Percentiles rank a stretch among this genome's conserved stretches.
These are phyloP conservation scores for Uloborus diversus DNA, from an alignment of 1,140 invertebrate genomes.

Conservation along the genomic window DNA sequence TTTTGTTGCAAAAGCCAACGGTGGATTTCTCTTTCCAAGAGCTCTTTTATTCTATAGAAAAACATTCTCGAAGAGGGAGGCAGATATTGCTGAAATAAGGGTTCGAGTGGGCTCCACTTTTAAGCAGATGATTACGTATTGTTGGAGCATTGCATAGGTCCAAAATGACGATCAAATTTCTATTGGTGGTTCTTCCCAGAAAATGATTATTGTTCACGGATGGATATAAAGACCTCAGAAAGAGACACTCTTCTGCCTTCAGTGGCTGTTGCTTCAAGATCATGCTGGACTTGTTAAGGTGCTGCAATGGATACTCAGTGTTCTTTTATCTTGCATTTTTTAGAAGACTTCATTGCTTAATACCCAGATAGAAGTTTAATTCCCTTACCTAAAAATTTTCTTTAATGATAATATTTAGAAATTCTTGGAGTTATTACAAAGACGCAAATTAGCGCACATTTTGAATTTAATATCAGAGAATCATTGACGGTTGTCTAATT, in stretches of 20 bases:
- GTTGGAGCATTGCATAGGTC: neutral
- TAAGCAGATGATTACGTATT: constrained; percentile 36
- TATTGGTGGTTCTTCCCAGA: constrained; percentile 23
- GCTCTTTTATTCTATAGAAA: constrained; percentile 35
- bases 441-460: too few species aligned
- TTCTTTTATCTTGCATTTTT: too few species aligned
- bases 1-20: constrained; percentile 38
- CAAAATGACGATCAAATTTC: constrained; percentile 43
- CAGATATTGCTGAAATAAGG: constrained; percentile 36
- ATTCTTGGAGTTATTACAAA: too few species aligned
- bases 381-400: too few species aligned
- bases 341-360: too few species aligned
- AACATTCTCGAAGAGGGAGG: constrained; percentile 30
- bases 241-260: neutral
- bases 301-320: too few species aligned
- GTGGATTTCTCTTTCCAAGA: constrained; percentile 5
- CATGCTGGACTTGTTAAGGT: too few species aligned
- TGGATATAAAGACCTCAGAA: neutral
- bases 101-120: neutral
- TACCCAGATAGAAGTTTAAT: too few species aligned
- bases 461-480: too few species aligned
- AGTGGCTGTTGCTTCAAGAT: neutral
- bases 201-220: constrained; percentile 28
- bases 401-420: too few species aligned
- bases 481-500: too few species aligned